phyloP scores from a whole-genome alignment of 2,888 invertebrate genomes.

The Andrena camellia region DNA sequence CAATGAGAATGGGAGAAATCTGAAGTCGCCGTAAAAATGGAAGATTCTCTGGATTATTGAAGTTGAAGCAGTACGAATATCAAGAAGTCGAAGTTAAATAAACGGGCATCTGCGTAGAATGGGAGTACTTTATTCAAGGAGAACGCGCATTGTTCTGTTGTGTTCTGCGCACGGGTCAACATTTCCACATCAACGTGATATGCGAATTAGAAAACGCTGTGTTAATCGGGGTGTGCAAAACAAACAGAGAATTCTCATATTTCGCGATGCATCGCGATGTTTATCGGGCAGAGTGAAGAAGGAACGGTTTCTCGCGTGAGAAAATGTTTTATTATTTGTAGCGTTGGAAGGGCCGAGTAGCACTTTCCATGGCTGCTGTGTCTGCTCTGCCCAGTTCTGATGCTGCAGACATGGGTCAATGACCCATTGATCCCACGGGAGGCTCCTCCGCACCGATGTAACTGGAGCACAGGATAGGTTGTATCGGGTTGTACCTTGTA shows the following conservation, averaged over 20 bases:
- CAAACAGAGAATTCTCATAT: constrained; percentile 41
- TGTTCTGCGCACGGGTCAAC: background rate
- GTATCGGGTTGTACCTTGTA: constrained; percentile 31
- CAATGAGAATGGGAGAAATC: too few relatives aligned
- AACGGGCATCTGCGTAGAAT: background rate
- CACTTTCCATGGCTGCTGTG: constrained; percentile 21
- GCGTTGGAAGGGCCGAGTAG: constrained; percentile 14
- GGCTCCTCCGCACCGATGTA: constrained; percentile 39
- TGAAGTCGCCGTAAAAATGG: too few relatives aligned
- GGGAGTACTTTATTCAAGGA: background rate
- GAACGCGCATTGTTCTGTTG: constrained; percentile 16
- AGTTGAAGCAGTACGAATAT: background rate
- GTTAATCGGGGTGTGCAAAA: constrained; percentile 33
- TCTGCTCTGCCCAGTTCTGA: constrained; percentile 27
- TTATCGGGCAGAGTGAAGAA: background rate
- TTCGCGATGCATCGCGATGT: constrained; percentile 6
- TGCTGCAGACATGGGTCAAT: constrained; percentile 60
- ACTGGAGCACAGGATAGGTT: constrained; percentile 53
- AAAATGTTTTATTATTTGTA: constrained; percentile 15
- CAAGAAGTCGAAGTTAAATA: background rate
- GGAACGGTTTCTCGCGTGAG: constrained; percentile 30
- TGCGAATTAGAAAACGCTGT: constrained; percentile 28
- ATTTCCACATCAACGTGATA: constrained; percentile 17
- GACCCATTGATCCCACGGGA: constrained; percentile 71
- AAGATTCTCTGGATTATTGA: too few relatives aligned